Conservation (phyloP, 1,140 invertebrate species). For the Contarinia nasturtii region DNA sequence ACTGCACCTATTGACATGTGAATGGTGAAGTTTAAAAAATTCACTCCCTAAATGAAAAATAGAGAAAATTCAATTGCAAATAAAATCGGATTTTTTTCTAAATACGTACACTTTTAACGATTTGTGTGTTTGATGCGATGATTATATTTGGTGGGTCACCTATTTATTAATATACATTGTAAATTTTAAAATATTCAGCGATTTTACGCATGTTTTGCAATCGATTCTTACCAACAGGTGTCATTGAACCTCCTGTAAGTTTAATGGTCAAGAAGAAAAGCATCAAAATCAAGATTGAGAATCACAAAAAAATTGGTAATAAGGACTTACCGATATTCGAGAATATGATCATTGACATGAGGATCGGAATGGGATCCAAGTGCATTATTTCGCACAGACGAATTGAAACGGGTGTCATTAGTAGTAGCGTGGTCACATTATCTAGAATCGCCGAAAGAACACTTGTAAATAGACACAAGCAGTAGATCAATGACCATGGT, state of each 20-base stretch:
- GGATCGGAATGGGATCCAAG: constrained; percentile 54
- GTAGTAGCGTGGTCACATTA: constrained; percentile 66
- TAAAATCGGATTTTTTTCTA: too few species aligned
- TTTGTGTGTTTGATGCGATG: constrained; percentile 24
- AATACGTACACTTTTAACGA: constrained; percentile 12
- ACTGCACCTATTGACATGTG: constrained; percentile 57
- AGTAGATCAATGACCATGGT: constrained; percentile 57
- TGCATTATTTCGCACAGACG: constrained; percentile 67
- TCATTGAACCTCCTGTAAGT: constrained; percentile 46
- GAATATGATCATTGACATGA: constrained; percentile 48
- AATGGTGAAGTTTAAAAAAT: constrained; percentile 50
- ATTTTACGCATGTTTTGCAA: too few species aligned
- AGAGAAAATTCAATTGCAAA: too few species aligned
- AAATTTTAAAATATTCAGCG: too few species aligned
- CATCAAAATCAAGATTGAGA: not conserved
- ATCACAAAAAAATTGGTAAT: constrained; percentile 48
- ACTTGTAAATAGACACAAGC: constrained; percentile 54
- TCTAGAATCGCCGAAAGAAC: constrained; percentile 61
- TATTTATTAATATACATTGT: too few species aligned
- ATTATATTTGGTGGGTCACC: constrained; percentile 79
- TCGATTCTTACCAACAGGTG: too few species aligned
- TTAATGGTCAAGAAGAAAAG: not conserved
- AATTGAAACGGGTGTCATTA: constrained; percentile 70
- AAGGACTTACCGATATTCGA: constrained; percentile 68
- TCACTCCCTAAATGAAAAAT: constrained; percentile 26